Evolutionary conservation across 1,140 invertebrate genomes (phyloP), one percentile per base, ranked within the genome.

Genomic region (Scaptomyza hsui): DNA sequence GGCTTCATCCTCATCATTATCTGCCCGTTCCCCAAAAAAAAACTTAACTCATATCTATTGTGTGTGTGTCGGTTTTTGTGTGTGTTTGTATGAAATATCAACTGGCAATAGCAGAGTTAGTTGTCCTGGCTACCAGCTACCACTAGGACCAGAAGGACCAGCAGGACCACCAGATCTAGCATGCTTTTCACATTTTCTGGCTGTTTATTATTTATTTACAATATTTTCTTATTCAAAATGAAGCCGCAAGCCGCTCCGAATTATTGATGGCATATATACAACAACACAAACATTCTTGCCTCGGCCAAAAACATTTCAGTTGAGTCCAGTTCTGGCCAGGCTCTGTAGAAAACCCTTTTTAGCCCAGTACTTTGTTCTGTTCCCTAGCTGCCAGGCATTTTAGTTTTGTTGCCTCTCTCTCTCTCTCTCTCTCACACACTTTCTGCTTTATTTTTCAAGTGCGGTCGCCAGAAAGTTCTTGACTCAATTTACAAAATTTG

Each of bases 181-280:
- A 18, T 13, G 9, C 7, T 42, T 52, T 4, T 15, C 29, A 45
- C 52, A 42, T 41, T 64, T 37, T 48, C 13, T 55, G 21, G 37
- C 61, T 65, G 48, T 75, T 78, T 81, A 81, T 86, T 88, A 86
- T 86, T 86, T 86, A 86, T 86, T 86, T 88, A 86, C 67, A 78
- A 88, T 88, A 88, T 81, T 86, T 86, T 86, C 82, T 81, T 86
- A 75, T 88, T 86, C 77, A 86, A 86, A 86, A 86, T 86, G 82
- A 88, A 86, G 78, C 82, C 82, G 77, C 82, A 81, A 81, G 63
- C 78, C 78, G 39, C 77, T 75, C 37, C 16, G 64, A 81, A 88
- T 86, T 86, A 86, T 86, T 86, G 82, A 86, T 86, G 82, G 82
- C 65, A 63, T 52, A 63, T 48, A 74, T 47, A 75, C 67, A 44